Evolutionary conservation across 2,797 vertebrate species (phyloP), one percentile per base, ranked within the genome.

Genomic region (Odontamblyopus lacepedii): DNA sequence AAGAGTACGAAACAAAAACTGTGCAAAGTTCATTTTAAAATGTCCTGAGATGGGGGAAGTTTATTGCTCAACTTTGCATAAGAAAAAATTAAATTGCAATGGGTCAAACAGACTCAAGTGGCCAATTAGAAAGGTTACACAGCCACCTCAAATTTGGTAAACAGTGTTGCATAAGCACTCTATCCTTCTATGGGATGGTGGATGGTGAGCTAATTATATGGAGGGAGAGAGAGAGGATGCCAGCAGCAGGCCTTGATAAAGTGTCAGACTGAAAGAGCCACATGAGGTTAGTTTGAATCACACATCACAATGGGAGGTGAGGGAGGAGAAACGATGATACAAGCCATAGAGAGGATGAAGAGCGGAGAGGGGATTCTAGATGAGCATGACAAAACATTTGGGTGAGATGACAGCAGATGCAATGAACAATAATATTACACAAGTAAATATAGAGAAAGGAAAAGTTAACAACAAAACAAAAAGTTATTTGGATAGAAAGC

Each of bases 191-290:
- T 38, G 75, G 74, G 80, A 63, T 56, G 67, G 35, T 32, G 50
- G 82, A 63, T 60, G 67, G 35, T 44, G 50, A 57, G 60, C 55
- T 80, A 82, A 84, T 83, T 83, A 83, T 70, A 77, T 48, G 67
- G n/a, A 41, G 55, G 71, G 69, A 76, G 32, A 71, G 53, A 66
- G 72, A 55, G 32, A 71, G 35, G 48, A 32, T 55, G 74, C 13
- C 27, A 16, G 27, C 30, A 69, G 61, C 55, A 30, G 44, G 62
- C 61, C 70, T 73, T 72, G 74, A 78, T 78, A 67, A 76, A 75
- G 63, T 84, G 81, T 79, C 79, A 78, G 67, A 63, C 48, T 83
- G 79, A 83, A 77, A 80, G 80, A 78, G 67, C 77, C 78, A 84
- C 82, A 64, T 81, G 79, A 79, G 79, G 67, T 77, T 76, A 63